phyloP scores from a whole-genome alignment of 2,888 invertebrate genomes.

The Epiblema foenella region DNA sequence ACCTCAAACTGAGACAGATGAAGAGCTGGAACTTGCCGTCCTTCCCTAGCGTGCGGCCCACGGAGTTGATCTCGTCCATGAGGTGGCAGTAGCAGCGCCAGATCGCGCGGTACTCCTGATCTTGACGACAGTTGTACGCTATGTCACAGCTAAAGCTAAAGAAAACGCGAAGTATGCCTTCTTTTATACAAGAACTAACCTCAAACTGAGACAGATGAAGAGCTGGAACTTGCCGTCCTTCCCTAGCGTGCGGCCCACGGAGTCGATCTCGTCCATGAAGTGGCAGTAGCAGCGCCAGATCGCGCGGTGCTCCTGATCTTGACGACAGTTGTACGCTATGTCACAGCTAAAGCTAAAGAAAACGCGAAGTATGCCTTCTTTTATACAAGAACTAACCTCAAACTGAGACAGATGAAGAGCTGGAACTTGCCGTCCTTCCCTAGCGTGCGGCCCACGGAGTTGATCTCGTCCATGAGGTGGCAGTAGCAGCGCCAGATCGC shows the following conservation, averaged over 20 bases:
- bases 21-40: too few relatives aligned
- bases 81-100: too few relatives aligned
- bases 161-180: background rate
- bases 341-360: too few relatives aligned
- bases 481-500: slow-evolving; percentile 95
- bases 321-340: too few relatives aligned
- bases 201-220: slow-evolving; percentile 96
- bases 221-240: slow-evolving; percentile 99
- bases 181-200: slow-evolving; percentile 81
- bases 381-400: slow-evolving; percentile 86
- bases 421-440: slow-evolving; percentile 99
- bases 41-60: too few relatives aligned
- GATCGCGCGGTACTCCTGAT: slow-evolving; percentile 86
- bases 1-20: too few relatives aligned
- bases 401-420: slow-evolving; percentile 96
- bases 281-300: slow-evolving; percentile 96
- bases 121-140: slow-evolving; percentile 64
- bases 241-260: slow-evolving; percentile 93
- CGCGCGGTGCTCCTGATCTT: slow-evolving; percentile 85
- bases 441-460: slow-evolving; percentile 91
- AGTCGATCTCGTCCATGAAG: slow-evolving; percentile 95
- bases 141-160: background rate
- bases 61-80: slow-evolving; percentile 75
- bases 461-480: slow-evolving; percentile 95
- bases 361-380: background rate